Evolutionary conservation across 2,113 vertebrate genomes (phyloP), one percentile per base, ranked within the genome.

Genomic region (Zosterops lateralis): DNA sequence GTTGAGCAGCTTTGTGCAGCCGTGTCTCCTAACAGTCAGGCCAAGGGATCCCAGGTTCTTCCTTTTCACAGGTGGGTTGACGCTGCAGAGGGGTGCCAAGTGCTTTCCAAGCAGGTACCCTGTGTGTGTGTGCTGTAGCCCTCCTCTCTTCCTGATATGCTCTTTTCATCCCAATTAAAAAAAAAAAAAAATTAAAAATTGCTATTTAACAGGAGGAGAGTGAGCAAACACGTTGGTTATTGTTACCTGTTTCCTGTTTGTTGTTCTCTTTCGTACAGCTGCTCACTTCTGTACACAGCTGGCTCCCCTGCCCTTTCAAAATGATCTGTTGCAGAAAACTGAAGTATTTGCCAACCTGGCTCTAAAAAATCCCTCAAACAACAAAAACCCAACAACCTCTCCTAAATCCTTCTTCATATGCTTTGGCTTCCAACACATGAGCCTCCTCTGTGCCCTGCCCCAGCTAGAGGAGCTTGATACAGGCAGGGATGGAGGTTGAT

Each of bases 201-300:
- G 7, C 32, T 86, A 45, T 76, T 90, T 56, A 92, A 90, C 7
- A 4, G 77, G 89, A 84, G 87, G 60, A 76, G 72, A 75, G 44
- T 2, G 19, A 88, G 73, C 78, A 88, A 95, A 90, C 82, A 65
- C 3, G 0, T 61, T 44, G 40, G 77, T 94, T 96, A 95, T 96
- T 96, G 96, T 97, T 95, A 96, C 95, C 94, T 92, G 65, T 82
- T 96, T 89, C 92, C 95, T 94, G 93, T 95, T 94, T 87, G 94
- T 70, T 95, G 65, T 94, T 93, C 81, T 58, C 62, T 83, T 45
- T 78, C 0, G 0, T 71, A 84, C 96, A 97, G 95, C 97, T 97
- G 96, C 84, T 51, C 3, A 3, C 86, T 92, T 90, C 91, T 96
- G 88, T 83, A 54, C 92, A 88, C 96, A 96, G 93, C 94, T 97